Evolutionary conservation across 2,113 vertebrate genomes (phyloP).

Genomic region (Bettongia penicillata): DNA sequence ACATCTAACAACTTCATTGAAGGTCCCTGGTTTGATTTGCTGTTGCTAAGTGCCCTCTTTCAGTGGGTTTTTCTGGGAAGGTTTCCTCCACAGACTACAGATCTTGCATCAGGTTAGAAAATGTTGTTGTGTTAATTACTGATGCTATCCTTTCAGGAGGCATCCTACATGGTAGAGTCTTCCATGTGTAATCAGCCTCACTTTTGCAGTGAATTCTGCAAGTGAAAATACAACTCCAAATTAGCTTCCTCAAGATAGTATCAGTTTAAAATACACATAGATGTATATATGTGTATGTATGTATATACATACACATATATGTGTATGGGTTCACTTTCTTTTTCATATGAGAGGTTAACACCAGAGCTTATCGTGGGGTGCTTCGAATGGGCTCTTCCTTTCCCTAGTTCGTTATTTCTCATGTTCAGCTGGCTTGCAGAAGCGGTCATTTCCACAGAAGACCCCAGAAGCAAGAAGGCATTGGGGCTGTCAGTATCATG

Average conservation of each 20-base stretch:
- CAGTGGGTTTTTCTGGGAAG: slow-evolving; percentile 76
- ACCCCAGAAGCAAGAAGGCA: not conserved
- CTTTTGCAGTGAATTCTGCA: slow-evolving; percentile 61
- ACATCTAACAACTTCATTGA: slow-evolving; percentile 75
- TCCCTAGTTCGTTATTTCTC: slow-evolving; percentile 71
- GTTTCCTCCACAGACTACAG: slow-evolving; percentile 79
- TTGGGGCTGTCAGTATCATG: not conserved
- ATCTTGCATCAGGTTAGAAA: slow-evolving; percentile 84
- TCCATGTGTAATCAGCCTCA: slow-evolving; percentile 85
- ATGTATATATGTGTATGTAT: not conserved
- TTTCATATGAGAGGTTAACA: slow-evolving; percentile 56
- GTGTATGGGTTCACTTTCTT: slow-evolving; percentile 66
- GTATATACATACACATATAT: not conserved
- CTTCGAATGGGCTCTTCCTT: slow-evolving; percentile 77
- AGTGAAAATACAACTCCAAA: slow-evolving; percentile 80
- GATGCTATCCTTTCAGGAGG: slow-evolving; percentile 85
- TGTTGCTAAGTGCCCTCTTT: slow-evolving; percentile 82
- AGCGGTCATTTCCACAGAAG: slow-evolving; percentile 15
- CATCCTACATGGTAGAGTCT: slow-evolving; percentile 80
- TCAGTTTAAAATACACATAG: slow-evolving; percentile 70
- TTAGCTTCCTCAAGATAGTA: slow-evolving; percentile 76
- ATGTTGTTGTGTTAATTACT: slow-evolving; percentile 87
- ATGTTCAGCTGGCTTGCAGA: slow-evolving; percentile 63
- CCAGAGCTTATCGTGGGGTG: slow-evolving; percentile 70
- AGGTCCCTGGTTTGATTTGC: slow-evolving; percentile 77